phyloP scores from a whole-genome alignment of 1,140 invertebrate genomes.

The Pentalonia nigronervosa region DNA sequence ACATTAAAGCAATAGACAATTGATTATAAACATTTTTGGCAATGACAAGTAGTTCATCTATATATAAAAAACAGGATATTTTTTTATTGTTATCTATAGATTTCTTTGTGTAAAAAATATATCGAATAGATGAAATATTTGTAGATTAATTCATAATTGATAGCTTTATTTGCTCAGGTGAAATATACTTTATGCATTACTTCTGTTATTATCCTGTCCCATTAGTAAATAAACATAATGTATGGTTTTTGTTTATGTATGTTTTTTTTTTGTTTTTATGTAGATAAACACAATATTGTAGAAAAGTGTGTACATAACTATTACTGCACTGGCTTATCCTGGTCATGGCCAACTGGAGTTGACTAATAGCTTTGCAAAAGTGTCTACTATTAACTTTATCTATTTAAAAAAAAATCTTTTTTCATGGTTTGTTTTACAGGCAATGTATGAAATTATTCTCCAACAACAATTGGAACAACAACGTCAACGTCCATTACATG shows the following conservation, averaged over 20 bases:
- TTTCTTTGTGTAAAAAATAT: not conserved
- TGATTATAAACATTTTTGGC: not conserved
- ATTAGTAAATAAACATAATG: not conserved
- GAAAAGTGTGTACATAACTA: not conserved
- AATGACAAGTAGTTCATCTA: not conserved
- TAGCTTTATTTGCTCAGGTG: not conserved
- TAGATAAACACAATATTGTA: not conserved
- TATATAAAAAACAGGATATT: not conserved
- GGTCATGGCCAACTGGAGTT: not conserved
- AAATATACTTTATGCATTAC: not conserved
- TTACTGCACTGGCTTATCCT: not conserved
- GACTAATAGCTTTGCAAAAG: not conserved
- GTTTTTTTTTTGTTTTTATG: not conserved
- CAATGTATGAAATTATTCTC: slow-evolving; percentile 81
- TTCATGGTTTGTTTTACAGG: slow-evolving; percentile 67
- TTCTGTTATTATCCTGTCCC: not conserved
- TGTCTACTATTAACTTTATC: not conserved
- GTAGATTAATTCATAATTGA: not conserved
- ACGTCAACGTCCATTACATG: slow-evolving; percentile 68
- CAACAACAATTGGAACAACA: slow-evolving; percentile 70
- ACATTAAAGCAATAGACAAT: not conserved
- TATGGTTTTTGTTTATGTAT: not conserved
- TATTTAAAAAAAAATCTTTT: not conserved
- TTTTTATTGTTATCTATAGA: not conserved
- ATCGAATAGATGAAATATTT: not conserved